These are phyloP conservation scores for Philotrypesis tridentata DNA, from an alignment of 1,140 invertebrate genomes.

Conservation along the genomic window DNA sequence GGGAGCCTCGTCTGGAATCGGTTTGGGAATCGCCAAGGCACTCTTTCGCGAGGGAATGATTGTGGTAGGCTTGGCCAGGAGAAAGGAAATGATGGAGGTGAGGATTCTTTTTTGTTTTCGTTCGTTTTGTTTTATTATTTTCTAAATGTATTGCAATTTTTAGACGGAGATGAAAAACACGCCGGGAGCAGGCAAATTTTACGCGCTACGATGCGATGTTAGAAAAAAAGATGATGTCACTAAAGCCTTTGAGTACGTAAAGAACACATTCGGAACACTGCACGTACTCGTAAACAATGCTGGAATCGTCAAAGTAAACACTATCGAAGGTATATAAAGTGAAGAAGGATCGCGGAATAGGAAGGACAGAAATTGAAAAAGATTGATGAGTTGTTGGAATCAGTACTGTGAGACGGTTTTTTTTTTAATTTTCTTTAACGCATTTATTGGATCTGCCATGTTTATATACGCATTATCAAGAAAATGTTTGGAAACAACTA, in stretches of 20 bases:
- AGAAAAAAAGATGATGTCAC: constrained; percentile 76
- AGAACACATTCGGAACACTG: constrained; percentile 75
- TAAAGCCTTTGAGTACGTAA: constrained; percentile 76
- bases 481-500: no score
- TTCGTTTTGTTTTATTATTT: no score
- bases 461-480: no score
- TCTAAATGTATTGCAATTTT: not conserved
- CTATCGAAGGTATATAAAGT: constrained; percentile 56
- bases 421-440: no score
- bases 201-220: constrained; percentile 75
- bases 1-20: not conserved
- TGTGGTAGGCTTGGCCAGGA: not conserved
- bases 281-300: constrained; percentile 83
- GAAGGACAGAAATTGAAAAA: no score
- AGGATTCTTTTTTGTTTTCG: not conserved
- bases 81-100: constrained; percentile 14
- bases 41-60: not conserved
- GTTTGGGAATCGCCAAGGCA: not conserved
- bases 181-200: constrained; percentile 61
- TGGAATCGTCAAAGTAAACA: constrained; percentile 67
- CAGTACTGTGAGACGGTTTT: no score
- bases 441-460: no score
- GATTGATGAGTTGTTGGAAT: no score
- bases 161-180: constrained; percentile 52
- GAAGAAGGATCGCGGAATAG: constrained; percentile 48